Evolutionary conservation across 2,797 vertebrate genomes (phyloP).

Genomic region (Aphelocoma californica): DNA sequence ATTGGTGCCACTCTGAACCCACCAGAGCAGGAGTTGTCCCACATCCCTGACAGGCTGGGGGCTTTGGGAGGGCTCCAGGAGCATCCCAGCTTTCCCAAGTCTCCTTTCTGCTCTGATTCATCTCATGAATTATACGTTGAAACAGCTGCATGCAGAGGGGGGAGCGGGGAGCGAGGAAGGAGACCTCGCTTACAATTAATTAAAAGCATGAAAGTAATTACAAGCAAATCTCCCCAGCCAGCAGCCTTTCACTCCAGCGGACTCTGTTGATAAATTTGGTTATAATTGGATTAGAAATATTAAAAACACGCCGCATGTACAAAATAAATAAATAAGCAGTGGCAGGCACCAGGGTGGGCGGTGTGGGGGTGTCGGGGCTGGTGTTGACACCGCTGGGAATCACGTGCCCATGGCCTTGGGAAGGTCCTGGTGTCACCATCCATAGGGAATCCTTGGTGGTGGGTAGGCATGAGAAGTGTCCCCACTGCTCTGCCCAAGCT

Average conservation of each 20-base stretch:
- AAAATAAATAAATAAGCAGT: slow-evolving; percentile 39
- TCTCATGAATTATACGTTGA: slow-evolving; percentile 40
- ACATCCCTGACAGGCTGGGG: neutral
- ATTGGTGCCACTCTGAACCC: neutral
- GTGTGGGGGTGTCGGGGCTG: neutral
- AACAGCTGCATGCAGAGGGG: slow-evolving; percentile 43
- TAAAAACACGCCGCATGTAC: slow-evolving; percentile 50
- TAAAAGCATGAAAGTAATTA: slow-evolving; percentile 73
- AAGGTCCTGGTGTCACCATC: neutral
- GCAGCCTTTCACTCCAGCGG: slow-evolving; percentile 67
- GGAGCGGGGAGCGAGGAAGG: slow-evolving; percentile 28
- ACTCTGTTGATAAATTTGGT: slow-evolving; percentile 71
- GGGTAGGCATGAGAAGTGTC: neutral
- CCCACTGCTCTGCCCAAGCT: neutral
- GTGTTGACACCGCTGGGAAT: accelerated
- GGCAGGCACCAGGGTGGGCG: neutral
- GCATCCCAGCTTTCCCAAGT: neutral
- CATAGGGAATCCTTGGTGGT: accelerated
- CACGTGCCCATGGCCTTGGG: neutral
- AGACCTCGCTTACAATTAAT: slow-evolving; percentile 71
- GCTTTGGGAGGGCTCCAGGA: neutral
- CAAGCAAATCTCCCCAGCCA: slow-evolving; percentile 68
- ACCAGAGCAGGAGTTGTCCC: neutral
- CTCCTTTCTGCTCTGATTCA: slow-evolving; percentile 64
- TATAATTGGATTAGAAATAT: slow-evolving; percentile 73